Percentiles rank a stretch among this genome's conserved stretches.
Evolutionary conservation across 2,113 vertebrate species (phyloP).

Genomic region (Labrus mixtus): DNA sequence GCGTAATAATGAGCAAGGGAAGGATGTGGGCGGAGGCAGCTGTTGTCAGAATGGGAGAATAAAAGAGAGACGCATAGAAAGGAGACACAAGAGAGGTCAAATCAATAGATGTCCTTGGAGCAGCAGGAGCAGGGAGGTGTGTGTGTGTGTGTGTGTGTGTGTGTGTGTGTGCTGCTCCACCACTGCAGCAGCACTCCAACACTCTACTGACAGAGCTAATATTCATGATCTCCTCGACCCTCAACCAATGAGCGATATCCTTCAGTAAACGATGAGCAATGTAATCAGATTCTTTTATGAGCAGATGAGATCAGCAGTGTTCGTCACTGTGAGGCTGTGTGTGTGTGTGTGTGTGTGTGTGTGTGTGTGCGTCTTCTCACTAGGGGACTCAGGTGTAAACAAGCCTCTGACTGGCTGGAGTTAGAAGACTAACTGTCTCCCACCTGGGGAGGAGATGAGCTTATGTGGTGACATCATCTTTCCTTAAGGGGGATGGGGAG

Average conservation of each 20-base stretch:
- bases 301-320: conserved; percentile 39
- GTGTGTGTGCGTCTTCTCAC: not conserved
- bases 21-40: conserved; percentile 53
- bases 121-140: conserved; percentile 8
- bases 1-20: conserved; percentile 20
- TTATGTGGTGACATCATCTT: conserved; percentile 57
- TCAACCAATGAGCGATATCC: not conserved
- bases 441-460: conserved; percentile 54
- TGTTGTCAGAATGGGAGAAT: conserved; percentile 34
- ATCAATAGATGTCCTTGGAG: conserved; percentile 60
- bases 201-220: not conserved
- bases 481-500: not conserved
- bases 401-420: conserved; percentile 52
- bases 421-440: conserved; percentile 17
- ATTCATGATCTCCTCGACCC: conserved; percentile 11
- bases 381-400: conserved; percentile 36
- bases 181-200: not conserved
- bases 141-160: too few relatives aligned
- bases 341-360: too few relatives aligned
- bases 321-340: too few relatives aligned
- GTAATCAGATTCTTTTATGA: conserved; percentile 15
- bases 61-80: conserved; percentile 28
- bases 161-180: not conserved
- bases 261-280: conserved; percentile 32
- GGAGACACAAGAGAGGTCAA: conserved; percentile 51